Base-by-base conservation (phyloP, 53 echinoderm and acorn worm species). In the Holothuria leucospilota region DNA sequence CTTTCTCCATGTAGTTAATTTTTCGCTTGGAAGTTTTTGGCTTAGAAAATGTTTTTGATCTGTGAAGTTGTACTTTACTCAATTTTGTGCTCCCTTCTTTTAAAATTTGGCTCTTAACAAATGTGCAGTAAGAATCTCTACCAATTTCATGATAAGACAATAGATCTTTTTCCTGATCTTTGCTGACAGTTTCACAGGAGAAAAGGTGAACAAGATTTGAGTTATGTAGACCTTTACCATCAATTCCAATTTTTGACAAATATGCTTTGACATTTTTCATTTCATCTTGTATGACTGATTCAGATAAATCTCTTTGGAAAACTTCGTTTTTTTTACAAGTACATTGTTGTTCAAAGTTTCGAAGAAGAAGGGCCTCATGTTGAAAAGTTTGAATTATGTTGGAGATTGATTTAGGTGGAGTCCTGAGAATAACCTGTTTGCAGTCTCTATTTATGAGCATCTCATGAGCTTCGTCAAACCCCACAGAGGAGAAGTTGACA, bases 361-460 rank as follows among this genome's bases (percentile, higher is more conserved):
- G 61, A 8, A 92, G 20, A 15, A 89, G 21, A 16, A 68, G n/a
- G 15, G 86, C 83, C 69, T 92, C 86, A 78, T 71, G 86, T 58
- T 87, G 29, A 8, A 89, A 58, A 15, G 87, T 92, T 28, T 71
- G 68, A 49, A 60, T 77, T 30, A 86, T 49, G 59, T 86, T 74
- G 20, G 77, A 65, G 39, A 89, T 92, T 11, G 89, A 60, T 39
- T 61, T 56, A 20, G 92, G 92, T 14, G 86, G 84, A 66, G 68
- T 66, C 38, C 69, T 52, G 9, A 84, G 63, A 13, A 88, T 68
- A 14, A 79, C 66, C n/a, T 27, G 85, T 75, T 93, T 90, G 21
- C 88, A 87, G 27, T 94, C 77, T 51, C 91, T 91, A 81, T 94
- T 91, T 12, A 94, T 94, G 8, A 91, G 52, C 86, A 88, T 89